phyloP scores from a whole-genome alignment of 2,888 invertebrate genomes.

The Galeopsomyia nigrocyanea region DNA sequence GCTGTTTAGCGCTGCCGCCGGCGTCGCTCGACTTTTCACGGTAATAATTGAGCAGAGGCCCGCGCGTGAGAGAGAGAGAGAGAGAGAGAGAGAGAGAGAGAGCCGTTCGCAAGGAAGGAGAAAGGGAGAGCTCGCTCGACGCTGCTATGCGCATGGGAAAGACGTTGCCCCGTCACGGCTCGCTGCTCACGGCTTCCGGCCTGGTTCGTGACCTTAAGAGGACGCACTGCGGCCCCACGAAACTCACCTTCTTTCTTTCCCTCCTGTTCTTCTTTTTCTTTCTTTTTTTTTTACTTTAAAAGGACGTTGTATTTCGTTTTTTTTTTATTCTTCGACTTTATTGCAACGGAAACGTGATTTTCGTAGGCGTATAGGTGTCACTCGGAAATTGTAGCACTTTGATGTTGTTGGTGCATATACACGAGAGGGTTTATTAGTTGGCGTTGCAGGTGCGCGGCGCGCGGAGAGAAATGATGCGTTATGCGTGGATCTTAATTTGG shows the following conservation, averaged over 20 bases:
- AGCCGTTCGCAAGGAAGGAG: too few relatives aligned
- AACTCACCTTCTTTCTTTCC: background rate
- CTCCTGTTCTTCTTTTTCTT: too few relatives aligned
- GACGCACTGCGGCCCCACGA: background rate
- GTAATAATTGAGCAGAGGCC: background rate
- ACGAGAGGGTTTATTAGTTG: too few relatives aligned
- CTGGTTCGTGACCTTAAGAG: slow-evolving; percentile 31
- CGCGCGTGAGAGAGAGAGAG: slow-evolving; percentile 16
- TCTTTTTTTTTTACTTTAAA: background rate
- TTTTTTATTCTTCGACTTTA: too few relatives aligned
- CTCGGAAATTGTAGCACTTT: too few relatives aligned
- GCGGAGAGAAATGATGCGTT: too few relatives aligned
- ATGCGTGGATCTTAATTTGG: too few relatives aligned
- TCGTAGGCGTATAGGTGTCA: too few relatives aligned
- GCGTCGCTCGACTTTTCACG: background rate
- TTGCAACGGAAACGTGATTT: too few relatives aligned
- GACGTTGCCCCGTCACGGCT: slow-evolving; percentile 35
- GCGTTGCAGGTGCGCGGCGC: too few relatives aligned
- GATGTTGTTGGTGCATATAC: too few relatives aligned
- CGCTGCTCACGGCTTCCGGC: slow-evolving; percentile 40
- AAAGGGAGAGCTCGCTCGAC: background rate
- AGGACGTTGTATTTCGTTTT: too few relatives aligned
- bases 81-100: background rate
- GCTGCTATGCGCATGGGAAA: slow-evolving; percentile 28
- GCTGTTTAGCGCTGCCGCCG: background rate